A percentile compares a stretch with the other conserved stretches of the same genome.
Evolutionary conservation across 2,113 vertebrate species (phyloP).

Genomic region (Sorex fumeus): DNA sequence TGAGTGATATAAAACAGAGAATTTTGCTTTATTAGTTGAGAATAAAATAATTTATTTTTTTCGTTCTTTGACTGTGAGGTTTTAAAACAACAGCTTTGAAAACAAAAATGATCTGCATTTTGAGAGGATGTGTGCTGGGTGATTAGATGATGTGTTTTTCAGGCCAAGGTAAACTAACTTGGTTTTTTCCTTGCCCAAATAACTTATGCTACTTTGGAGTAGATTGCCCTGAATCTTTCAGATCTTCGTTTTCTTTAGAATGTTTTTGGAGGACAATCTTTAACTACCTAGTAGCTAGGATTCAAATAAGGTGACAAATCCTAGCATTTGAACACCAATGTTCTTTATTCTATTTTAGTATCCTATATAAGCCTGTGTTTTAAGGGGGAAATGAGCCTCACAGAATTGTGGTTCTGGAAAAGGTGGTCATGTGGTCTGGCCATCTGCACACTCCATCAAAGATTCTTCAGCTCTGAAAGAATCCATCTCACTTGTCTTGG

Average conservation of each 20-base stretch:
- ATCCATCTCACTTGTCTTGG: background rate
- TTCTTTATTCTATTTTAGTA: conserved; percentile 52
- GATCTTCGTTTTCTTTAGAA: conserved; percentile 48
- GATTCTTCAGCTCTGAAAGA: background rate
- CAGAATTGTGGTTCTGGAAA: conserved; percentile 44
- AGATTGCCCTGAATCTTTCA: background rate
- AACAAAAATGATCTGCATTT: conserved; percentile 36
- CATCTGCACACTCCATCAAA: background rate
- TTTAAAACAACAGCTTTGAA: conserved; percentile 53
- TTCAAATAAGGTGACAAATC: conserved; percentile 10
- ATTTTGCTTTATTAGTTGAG: conserved; percentile 55
- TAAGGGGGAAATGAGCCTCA: conserved; percentile 32
- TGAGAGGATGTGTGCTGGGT: conserved; percentile 5
- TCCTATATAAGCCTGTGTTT: conserved; percentile 26
- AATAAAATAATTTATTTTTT: conserved; percentile 66
- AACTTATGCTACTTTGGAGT: conserved; percentile 6
- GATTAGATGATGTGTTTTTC: conserved; percentile 20
- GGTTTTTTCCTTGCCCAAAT: conserved; percentile 59
- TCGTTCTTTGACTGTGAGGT: conserved; percentile 49
- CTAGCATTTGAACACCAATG: background rate
- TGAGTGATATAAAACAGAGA: conserved; percentile 64
- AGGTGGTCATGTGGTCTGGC: conserved; percentile 42
- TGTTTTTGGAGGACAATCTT: conserved; percentile 14
- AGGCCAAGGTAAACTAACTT: conserved; percentile 2
- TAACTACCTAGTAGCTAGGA: background rate